Conservation (phyloP, 2,113 vertebrate species). For the Kobus ellipsiprymnus region DNA sequence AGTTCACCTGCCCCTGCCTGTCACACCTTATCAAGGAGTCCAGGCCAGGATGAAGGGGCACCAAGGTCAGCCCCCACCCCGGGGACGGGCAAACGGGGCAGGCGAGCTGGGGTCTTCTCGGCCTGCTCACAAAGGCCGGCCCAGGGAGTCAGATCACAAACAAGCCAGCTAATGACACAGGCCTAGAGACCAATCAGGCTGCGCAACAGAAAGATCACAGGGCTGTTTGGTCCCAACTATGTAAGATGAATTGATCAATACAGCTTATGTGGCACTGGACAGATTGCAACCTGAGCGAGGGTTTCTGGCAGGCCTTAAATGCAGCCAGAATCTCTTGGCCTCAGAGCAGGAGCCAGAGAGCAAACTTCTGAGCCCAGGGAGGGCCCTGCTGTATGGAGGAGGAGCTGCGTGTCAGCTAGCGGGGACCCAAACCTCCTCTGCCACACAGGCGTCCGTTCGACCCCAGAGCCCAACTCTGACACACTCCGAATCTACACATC, state of each 20-base stretch:
- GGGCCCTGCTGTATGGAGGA: accelerated
- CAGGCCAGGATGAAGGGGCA: too few species aligned
- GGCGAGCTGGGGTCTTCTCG: background rate
- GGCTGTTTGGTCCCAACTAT: slow-evolving; percentile 79
- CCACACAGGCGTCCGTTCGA: accelerated
- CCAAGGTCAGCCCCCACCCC: too few species aligned
- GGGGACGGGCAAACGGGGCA: accelerated
- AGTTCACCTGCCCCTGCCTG: accelerated
- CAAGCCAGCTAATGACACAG: slow-evolving; percentile 79
- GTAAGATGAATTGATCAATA: slow-evolving; percentile 84
- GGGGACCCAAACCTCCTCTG: background rate
- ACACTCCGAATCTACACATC: accelerated
- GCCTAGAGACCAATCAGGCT: slow-evolving; percentile 77
- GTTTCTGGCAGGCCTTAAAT: slow-evolving; percentile 64
- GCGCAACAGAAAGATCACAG: slow-evolving; percentile 79
- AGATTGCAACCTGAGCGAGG: slow-evolving; percentile 73
- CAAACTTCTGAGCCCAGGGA: background rate
- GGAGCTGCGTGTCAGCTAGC: too few species aligned
- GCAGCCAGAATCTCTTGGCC: slow-evolving; percentile 9
- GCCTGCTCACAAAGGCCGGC: background rate
- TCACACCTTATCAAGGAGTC: too few species aligned
- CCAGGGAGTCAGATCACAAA: slow-evolving; percentile 74
- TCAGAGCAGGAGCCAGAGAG: background rate
- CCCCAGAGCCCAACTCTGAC: accelerated
- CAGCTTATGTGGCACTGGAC: slow-evolving; percentile 73